phyloP scores from a whole-genome alignment of 2,113 vertebrate species.

The human (Homo sapiens) region GRCh38 chr20:57439001-57439500 shows the following conservation, averaged over 20 bases:
- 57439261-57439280: accelerated
- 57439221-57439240: too few species aligned
- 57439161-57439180: too few species aligned
- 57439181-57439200: too few species aligned
- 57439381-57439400: too few species aligned
- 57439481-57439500: neutral
- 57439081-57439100: neutral
- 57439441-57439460: neutral
- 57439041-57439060: neutral
- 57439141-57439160: too few species aligned
- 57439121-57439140: accelerated
- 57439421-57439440: neutral
- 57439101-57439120: neutral
- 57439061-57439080: neutral
- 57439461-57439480: neutral
- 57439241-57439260: too few species aligned
- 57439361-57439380: neutral
- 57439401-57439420: neutral
- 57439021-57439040: neutral
- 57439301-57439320: neutral
- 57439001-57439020: neutral
- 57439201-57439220: too few species aligned
- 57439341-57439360: too few species aligned
- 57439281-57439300: too few species aligned
- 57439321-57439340: too few species aligned